Evolutionary conservation across 2,888 invertebrate species (phyloP).

Genomic region (Trichopria drosophilae): DNA sequence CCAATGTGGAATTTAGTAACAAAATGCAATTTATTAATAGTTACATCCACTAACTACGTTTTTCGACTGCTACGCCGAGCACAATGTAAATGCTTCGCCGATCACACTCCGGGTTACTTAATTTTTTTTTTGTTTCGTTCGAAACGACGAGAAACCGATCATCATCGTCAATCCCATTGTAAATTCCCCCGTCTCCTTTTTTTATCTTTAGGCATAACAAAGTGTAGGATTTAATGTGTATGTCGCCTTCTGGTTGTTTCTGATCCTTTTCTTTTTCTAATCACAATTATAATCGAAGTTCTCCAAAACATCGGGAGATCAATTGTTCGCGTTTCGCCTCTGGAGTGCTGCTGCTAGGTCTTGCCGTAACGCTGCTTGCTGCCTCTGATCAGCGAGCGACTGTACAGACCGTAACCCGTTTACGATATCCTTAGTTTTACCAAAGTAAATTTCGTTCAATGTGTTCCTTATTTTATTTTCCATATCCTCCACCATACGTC

Average conservation of each 20-base stretch:
- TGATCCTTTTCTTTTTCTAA: conserved; percentile 41
- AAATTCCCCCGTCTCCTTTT: conserved; percentile 44
- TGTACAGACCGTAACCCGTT: conserved; percentile 86
- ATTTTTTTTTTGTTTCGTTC: conserved; percentile 12
- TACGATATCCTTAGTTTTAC: conserved; percentile 98
- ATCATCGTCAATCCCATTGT: conserved; percentile 42
- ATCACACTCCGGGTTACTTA: conserved; percentile 24
- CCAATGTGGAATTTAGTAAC: conserved; percentile 45
- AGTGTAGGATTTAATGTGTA: conserved; percentile 46
- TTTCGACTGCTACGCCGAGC: conserved; percentile 41
- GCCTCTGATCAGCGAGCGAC: conserved; percentile 80
- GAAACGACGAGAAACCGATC: conserved; percentile 20
- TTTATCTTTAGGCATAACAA: conserved; percentile 48
- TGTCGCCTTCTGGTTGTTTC: conserved; percentile 35
- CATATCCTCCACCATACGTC: conserved; percentile 99
- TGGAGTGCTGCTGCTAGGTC: conserved; percentile 83
- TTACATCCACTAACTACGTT: conserved; percentile 50
- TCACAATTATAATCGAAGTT: conserved; percentile 53
- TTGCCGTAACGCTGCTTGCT: conserved; percentile 81
- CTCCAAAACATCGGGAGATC: conserved; percentile 49
- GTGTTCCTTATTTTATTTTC: conserved; percentile 99
- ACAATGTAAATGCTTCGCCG: conserved; percentile 38
- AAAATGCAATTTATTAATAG: conserved; percentile 51
- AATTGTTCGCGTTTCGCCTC: conserved; percentile 75
- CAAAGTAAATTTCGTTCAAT: conserved; percentile 98